phyloP scores from a whole-genome alignment of 1,140 invertebrate genomes.

The Phortica variegata region DNA sequence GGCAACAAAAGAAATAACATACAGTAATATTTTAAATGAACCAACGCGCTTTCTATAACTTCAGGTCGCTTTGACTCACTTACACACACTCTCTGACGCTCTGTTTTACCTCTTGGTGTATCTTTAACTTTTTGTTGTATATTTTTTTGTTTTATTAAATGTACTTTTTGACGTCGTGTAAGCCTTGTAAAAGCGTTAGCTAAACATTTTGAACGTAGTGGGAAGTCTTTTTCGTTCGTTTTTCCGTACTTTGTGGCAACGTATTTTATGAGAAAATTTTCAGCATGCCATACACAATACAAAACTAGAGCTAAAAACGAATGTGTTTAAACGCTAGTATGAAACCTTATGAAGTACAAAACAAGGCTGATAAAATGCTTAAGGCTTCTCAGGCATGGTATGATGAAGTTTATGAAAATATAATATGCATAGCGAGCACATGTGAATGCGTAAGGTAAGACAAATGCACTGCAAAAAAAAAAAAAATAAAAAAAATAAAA shows the following conservation, averaged over 20 bases:
- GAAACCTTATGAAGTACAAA: too few relatives aligned
- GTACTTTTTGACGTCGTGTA: too few relatives aligned
- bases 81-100: constrained; percentile 1
- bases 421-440: too few relatives aligned
- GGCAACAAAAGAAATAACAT: constrained; percentile 15
- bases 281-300: constrained; percentile 52
- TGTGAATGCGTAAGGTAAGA: constrained; percentile 1
- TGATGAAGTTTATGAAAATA: too few relatives aligned
- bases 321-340: too few relatives aligned
- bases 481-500: too few relatives aligned
- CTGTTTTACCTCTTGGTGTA: constrained; percentile 1
- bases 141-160: too few relatives aligned
- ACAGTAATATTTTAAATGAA: constrained; percentile 24
- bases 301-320: constrained; percentile 37
- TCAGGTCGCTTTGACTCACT: too few relatives aligned
- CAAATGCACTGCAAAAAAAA: too few relatives aligned
- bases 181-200: too few relatives aligned
- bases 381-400: constrained; percentile 51
- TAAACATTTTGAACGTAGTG: constrained; percentile 11
- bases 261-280: constrained; percentile 45
- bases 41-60: too few relatives aligned
- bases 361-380: too few relatives aligned
- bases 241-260: constrained; percentile 19
- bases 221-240: constrained; percentile 24
- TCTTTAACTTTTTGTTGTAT: not conserved